These are phyloP conservation scores for Leptosomus discolor DNA, from an alignment of 2,113 vertebrate species.

Conservation along the genomic window DNA sequence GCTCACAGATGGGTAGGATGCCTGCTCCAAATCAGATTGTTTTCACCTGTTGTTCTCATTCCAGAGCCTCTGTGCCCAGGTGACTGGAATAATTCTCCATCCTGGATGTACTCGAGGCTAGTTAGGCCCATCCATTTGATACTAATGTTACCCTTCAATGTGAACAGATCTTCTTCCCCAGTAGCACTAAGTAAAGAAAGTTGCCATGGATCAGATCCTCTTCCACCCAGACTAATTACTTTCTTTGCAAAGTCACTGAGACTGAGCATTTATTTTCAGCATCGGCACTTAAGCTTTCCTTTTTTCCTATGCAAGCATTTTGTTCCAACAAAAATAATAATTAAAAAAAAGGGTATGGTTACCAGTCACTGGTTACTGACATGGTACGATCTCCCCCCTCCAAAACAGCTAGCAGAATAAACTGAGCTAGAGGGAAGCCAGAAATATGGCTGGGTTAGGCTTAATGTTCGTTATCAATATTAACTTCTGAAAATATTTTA, in stretches of 20 bases:
- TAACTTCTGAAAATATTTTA: constrained; percentile 54
- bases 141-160: neutral
- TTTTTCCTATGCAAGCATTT: neutral
- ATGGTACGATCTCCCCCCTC: neutral
- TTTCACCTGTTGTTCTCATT: neutral
- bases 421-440: neutral
- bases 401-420: neutral
- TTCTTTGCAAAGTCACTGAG: neutral
- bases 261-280: neutral
- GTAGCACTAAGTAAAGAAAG: neutral
- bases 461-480: constrained; percentile 30
- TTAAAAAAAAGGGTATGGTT: neutral
- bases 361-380: neutral
- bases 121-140: neutral
- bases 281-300: too few species aligned
- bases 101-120: neutral
- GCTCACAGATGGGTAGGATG: neutral
- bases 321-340: neutral
- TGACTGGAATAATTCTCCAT: neutral
- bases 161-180: neutral
- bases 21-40: neutral
- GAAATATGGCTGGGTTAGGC: neutral
- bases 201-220: neutral
- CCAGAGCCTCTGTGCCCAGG: neutral
- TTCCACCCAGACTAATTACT: neutral